Conservation (phyloP, 2,113 vertebrate genomes). For the Nanorana parkeri region DNA sequence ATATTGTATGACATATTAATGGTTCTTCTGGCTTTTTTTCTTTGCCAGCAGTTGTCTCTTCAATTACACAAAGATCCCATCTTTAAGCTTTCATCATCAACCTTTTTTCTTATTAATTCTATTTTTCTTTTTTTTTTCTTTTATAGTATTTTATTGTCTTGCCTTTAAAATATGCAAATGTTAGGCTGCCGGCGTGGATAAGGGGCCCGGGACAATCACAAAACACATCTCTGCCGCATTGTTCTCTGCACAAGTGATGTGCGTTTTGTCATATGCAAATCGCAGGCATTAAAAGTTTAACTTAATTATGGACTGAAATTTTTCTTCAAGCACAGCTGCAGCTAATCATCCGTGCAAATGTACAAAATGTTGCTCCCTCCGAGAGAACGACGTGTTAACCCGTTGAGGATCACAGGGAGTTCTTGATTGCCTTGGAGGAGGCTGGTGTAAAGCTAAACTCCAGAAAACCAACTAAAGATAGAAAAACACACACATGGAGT, state of each 20-base stretch:
- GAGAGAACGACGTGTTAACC: conserved; percentile 8
- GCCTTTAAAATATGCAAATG: conserved; percentile 66
- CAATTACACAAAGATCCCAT: not conserved
- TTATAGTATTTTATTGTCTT: conserved; percentile 60
- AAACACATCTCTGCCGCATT: conserved; percentile 66
- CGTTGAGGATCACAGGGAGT: not conserved
- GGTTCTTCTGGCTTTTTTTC: no score
- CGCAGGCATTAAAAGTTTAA: conserved; percentile 69
- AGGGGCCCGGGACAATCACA: conserved; percentile 66
- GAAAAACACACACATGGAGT: no score
- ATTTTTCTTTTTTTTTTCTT: conserved; percentile 61
- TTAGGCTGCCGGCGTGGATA: conserved; percentile 59
- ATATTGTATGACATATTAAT: no score
- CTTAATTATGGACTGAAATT: conserved; percentile 81
- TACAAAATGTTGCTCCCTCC: conserved; percentile 64
- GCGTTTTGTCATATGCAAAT: conserved; percentile 77
- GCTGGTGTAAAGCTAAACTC: no score
- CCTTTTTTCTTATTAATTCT: conserved; percentile 44
- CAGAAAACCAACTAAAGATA: no score
- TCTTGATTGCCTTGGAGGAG: no score
- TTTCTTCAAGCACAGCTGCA: conserved; percentile 79
- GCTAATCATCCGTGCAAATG: conserved; percentile 66
- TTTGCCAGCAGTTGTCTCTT: no score
- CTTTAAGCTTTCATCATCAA: conserved; percentile 1
- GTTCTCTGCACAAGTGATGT: conserved; percentile 66